These are phyloP conservation scores for Dryococelus australis DNA, from an alignment of 2,888 invertebrate genomes.

Conservation along the genomic window DNA sequence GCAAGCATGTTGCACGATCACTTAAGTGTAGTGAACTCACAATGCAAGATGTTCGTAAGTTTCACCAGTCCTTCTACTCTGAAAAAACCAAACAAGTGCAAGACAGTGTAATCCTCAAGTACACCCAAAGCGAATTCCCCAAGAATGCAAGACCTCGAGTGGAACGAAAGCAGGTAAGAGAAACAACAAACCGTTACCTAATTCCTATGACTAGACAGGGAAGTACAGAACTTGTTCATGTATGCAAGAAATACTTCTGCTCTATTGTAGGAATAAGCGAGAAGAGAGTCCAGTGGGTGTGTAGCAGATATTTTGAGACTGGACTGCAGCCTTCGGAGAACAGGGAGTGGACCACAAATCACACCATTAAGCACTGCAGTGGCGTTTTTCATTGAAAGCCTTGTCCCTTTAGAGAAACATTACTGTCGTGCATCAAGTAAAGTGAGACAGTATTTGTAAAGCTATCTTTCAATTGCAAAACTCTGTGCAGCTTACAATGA, in stretches of 20 bases:
- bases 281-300: conserved; percentile 12
- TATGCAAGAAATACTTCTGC: conserved; percentile 16
- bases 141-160: background rate
- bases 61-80: conserved; percentile 2
- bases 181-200: background rate
- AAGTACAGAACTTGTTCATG: background rate
- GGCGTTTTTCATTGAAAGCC: background rate
- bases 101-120: conserved; percentile 19
- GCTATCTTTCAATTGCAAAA: conserved; percentile 13
- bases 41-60: conserved; percentile 19
- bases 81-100: conserved; percentile 12
- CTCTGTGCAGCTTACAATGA: background rate
- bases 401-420: conserved; percentile 28
- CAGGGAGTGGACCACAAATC: conserved; percentile 23
- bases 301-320: conserved; percentile 22
- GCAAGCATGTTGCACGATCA: no score
- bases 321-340: background rate
- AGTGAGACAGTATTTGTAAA: background rate
- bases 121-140: conserved; percentile 16
- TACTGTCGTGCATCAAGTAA: background rate
- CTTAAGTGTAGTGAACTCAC: no score
- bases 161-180: background rate
- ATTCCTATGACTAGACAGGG: background rate
- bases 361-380: conserved; percentile 11
- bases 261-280: conserved; percentile 20